Conservation (phyloP, 2,797 vertebrate genomes). For the Notamacropus eugenii region DNA sequence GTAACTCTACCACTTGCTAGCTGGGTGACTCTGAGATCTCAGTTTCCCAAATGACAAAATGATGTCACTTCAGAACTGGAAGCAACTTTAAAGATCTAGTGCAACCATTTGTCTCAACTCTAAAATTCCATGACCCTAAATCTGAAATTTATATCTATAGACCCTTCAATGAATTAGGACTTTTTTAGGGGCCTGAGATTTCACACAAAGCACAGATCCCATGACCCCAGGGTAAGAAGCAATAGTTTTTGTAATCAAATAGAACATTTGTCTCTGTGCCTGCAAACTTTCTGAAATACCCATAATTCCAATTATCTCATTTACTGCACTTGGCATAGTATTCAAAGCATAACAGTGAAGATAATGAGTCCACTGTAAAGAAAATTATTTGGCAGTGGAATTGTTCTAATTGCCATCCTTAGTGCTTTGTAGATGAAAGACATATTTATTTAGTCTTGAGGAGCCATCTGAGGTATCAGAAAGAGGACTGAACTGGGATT, state of each 20-base stretch:
- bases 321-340: background rate
- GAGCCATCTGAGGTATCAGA: background rate
- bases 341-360: background rate
- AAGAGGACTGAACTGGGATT: background rate
- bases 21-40: background rate
- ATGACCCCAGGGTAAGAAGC: background rate
- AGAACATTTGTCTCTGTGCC: rapidly evolving
- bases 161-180: rapidly evolving
- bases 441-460: background rate
- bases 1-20: background rate
- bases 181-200: background rate
- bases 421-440: background rate
- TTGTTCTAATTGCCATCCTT: background rate
- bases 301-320: rapidly evolving
- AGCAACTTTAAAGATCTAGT: background rate
- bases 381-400: background rate
- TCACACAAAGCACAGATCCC: background rate
- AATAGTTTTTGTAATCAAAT: rapidly evolving
- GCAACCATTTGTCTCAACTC: rapidly evolving
- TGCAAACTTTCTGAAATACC: background rate
- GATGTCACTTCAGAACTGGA: rapidly evolving
- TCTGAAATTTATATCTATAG: too few relatives aligned
- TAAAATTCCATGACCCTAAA: background rate
- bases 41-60: background rate
- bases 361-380: too few relatives aligned